phyloP scores from a whole-genome alignment of 2,113 vertebrate genomes.

The Atherinomorus stipes region DNA sequence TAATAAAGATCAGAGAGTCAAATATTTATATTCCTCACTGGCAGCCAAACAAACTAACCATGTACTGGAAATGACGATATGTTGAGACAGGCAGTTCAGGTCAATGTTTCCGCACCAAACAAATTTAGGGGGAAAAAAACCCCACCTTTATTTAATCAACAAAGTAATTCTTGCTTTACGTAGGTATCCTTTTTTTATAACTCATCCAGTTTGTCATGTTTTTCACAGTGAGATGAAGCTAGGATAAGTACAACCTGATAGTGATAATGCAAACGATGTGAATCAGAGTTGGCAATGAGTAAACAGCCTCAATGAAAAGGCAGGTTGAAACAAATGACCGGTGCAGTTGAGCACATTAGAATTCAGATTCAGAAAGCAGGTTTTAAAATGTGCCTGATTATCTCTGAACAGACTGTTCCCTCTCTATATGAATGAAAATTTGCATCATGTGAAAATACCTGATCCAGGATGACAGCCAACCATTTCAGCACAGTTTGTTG shows the following conservation, averaged over 20 bases:
- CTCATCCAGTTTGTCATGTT: too few species aligned
- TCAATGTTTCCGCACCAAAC: neutral
- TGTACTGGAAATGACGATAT: neutral
- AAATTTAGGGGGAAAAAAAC: conserved; percentile 16
- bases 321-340: too few species aligned
- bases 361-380: too few species aligned
- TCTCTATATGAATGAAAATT: too few species aligned
- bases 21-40: conserved; percentile 2
- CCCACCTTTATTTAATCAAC: neutral
- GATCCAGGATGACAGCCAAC: neutral
- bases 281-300: too few species aligned
- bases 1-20: conserved; percentile 1
- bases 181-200: neutral
- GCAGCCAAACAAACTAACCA: conserved; percentile 3
- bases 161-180: neutral
- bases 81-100: neutral
- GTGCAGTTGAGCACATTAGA: too few species aligned
- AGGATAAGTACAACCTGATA: too few species aligned
- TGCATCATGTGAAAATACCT: neutral
- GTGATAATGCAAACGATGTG: too few species aligned
- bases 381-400: too few species aligned
- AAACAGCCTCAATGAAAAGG: too few species aligned
- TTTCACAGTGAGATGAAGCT: too few species aligned
- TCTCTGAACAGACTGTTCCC: too few species aligned
- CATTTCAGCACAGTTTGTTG: neutral